A percentile compares a stretch with the other conserved stretches of the same genome.
These are phyloP conservation scores for Dione juno DNA, from an alignment of 2,888 invertebrate genomes.

Conservation along the genomic window DNA sequence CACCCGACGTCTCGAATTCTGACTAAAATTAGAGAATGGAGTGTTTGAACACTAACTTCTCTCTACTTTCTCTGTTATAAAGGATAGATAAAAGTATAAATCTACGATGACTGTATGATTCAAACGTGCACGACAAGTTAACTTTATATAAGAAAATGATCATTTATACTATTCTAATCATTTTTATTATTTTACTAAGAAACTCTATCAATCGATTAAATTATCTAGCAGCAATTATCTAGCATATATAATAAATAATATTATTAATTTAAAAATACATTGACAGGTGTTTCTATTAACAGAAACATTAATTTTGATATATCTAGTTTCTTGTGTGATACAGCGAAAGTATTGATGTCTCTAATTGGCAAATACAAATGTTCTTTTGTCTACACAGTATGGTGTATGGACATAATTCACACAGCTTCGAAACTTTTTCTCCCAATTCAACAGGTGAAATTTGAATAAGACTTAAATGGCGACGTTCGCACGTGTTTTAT, in stretches of 20 bases:
- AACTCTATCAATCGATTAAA: background rate
- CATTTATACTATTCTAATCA: background rate
- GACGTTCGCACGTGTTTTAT: conserved; percentile 48
- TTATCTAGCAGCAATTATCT: background rate
- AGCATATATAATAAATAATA: background rate
- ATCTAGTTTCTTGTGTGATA: conserved; percentile 39
- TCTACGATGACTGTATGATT: too few species aligned
- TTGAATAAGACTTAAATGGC: conserved; percentile 46
- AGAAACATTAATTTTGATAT: conserved; percentile 32
- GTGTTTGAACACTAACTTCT: too few species aligned
- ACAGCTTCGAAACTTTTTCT: conserved; percentile 50
- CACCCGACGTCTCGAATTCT: too few species aligned
- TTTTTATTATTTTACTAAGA: background rate
- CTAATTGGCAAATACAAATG: conserved; percentile 70
- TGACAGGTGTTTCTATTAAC: background rate
- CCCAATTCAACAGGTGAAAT: conserved; percentile 50
- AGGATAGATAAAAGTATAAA: too few species aligned
- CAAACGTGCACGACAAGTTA: too few species aligned
- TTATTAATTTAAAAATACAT: background rate
- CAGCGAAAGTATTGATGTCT: conserved; percentile 57
- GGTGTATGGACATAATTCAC: conserved; percentile 52
- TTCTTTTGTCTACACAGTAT: conserved; percentile 61
- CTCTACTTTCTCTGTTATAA: too few species aligned
- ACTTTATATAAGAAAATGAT: background rate
- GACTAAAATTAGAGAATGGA: too few species aligned